Evolutionary conservation across 1,140 invertebrate genomes (phyloP).

Genomic region (Ectropis grisescens): DNA sequence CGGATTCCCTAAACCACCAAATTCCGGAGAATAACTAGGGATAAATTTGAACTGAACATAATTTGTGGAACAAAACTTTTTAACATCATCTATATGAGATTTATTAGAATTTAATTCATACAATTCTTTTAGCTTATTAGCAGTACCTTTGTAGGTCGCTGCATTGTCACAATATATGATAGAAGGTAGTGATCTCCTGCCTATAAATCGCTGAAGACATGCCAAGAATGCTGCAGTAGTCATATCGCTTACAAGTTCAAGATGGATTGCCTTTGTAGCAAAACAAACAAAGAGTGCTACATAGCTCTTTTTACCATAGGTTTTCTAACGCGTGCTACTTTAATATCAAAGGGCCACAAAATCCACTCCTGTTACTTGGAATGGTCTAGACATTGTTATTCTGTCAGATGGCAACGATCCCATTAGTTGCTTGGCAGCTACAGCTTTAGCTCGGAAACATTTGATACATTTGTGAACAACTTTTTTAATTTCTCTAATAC

Average conservation of each 20-base stretch:
- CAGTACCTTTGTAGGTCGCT: slow-evolving; percentile 2
- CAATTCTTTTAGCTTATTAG: no score
- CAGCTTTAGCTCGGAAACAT: slow-evolving; percentile 13
- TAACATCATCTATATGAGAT: neutral
- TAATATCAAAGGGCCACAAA: slow-evolving; percentile 21
- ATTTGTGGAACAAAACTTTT: slow-evolving; percentile 2
- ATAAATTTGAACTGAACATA: slow-evolving; percentile 13
- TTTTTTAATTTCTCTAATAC: slow-evolving; percentile 6
- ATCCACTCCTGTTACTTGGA: slow-evolving; percentile 25
- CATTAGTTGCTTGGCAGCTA: slow-evolving; percentile 19
- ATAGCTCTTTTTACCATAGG: neutral
- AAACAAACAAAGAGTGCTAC: neutral
- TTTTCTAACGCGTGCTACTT: slow-evolving; percentile 16
- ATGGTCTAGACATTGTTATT: slow-evolving; percentile 16
- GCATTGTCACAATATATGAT: slow-evolving; percentile 2
- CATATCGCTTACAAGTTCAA: slow-evolving; percentile 43
- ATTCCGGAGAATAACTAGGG: slow-evolving; percentile 12
- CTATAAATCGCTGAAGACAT: slow-evolving; percentile 33
- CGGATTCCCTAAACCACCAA: slow-evolving; percentile 10
- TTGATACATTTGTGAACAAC: slow-evolving; percentile 13
- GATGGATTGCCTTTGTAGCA: slow-evolving; percentile 47
- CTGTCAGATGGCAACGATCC: slow-evolving; percentile 26
- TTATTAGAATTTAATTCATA: no score
- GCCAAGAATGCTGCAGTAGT: slow-evolving; percentile 42
- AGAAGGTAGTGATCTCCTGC: slow-evolving; percentile 1